phyloP scores from a whole-genome alignment of 1,140 invertebrate species.

The Habropoda laboriosa region DNA sequence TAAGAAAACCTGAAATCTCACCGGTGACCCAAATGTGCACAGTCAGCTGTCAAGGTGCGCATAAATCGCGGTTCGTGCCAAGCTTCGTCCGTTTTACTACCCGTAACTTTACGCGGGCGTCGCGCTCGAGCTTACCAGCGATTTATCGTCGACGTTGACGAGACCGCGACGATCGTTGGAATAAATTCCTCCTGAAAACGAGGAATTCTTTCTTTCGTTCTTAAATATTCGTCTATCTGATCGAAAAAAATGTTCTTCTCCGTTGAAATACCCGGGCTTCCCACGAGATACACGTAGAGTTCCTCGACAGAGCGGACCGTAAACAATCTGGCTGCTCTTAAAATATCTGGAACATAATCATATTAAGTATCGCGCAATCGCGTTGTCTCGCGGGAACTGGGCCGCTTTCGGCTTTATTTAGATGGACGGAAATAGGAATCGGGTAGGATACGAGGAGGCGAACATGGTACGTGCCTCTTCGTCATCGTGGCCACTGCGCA shows the following conservation, averaged over 20 bases:
- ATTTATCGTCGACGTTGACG: constrained; percentile 2
- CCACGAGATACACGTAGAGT: too few relatives aligned
- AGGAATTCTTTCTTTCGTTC: too few relatives aligned
- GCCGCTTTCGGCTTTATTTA: constrained; percentile 75
- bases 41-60: constrained; percentile 56
- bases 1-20: constrained; percentile 58
- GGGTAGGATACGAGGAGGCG: constrained; percentile 34
- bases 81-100: background rate
- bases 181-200: too few relatives aligned
- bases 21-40: constrained; percentile 61
- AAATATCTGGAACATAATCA: constrained; percentile 62
- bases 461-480: constrained; percentile 59
- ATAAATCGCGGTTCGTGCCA: constrained; percentile 38
- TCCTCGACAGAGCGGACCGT: too few relatives aligned
- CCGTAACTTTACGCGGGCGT: background rate
- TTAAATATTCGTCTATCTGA: too few relatives aligned
- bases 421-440: constrained; percentile 71
- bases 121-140: background rate
- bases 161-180: too few relatives aligned
- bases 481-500: constrained; percentile 50
- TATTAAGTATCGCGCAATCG: constrained; percentile 36
- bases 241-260: too few relatives aligned
- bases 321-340: background rate
- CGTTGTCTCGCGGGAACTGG: constrained; percentile 61
- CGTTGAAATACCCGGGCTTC: too few relatives aligned